Evolutionary conservation across 2,888 invertebrate genomes (phyloP), one percentile per base, ranked within the genome.

Genomic region (Hymenopus coronatus): DNA sequence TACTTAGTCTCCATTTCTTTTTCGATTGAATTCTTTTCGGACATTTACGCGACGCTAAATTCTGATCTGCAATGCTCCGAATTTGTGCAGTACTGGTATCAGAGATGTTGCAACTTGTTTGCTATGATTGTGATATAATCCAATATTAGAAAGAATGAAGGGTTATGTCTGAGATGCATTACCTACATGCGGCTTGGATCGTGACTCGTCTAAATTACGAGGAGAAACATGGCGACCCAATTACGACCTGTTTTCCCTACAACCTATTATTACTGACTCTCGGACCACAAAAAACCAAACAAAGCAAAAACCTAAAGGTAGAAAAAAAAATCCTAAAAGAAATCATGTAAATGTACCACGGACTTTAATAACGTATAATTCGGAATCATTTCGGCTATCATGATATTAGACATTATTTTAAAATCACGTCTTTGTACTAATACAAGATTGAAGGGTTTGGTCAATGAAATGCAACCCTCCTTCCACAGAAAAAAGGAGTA

Each of bases 331-430:
- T 86, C 87, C 85, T 83, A 54, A 88, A 88, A 88, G 88, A 89
- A 89, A 90, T 89, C 88, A 89, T 89, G 89, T 90, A 90, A 89
- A 90, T 85, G 89, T 88, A 89, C 54, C 90, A 89, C 82, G 88
- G 86, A 88, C 88, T 89, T 89, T 89, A 90, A 90, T 90, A 88
- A 89, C 89, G 86, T 88, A 88, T 89, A 89, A 90, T 90, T 89
- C 86, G 81, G 86, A 88, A 83, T 89, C 85, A 90, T 90, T 90
- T 89, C 89, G 82, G 88, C 85, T 87, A 88, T 86, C 89, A 83
- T 86, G 89, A 90, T 90, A 89, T 89, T 88, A 89, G 54, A 88
- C 84, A 88, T 85, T 89, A 89, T 83, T 85, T 84, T 46, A 85
- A 85, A 89, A 88, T 87, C 89, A 89, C 84, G 88, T 88, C 70